Base-by-base conservation (phyloP, 2,888 invertebrate genomes). In the Campaea margaritaria region DNA sequence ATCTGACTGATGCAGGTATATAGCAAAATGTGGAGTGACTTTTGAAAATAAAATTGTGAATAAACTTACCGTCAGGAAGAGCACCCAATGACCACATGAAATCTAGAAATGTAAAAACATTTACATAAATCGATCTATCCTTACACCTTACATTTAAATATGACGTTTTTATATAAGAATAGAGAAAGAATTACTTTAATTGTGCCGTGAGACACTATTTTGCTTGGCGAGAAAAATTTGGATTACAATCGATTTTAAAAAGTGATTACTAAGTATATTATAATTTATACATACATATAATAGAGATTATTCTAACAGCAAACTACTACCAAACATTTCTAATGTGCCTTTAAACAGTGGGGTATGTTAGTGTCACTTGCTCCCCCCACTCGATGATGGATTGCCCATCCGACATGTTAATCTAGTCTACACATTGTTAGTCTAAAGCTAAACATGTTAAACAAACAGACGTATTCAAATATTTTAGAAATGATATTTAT, bases 61-160 rank as follows among this genome's bases (percentile, higher is more conserved):
- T 76, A 61, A 85, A 96, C 97, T 97, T 95, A 98, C 98, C 97
- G 95, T 98, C 98, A 94, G 97, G 97, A 95, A 98, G 96, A 94
- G 97, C 97, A 95, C 97, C 98, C 96, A 98, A 96, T 94, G 97
- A 97, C 98, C 98, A 98, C 97, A 98, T 97, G 96, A 98, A 97
- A 97, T 98, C 98, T 98, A 96, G 94, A 96, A 94, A 94, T 93
- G 93, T 92, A 93, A 93, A 93, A 93, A 92, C 87, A 93, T 91
- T 91, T 91, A 90, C 91, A 91, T 92, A 91, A 92, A 87, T 91
- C 87, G 91, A 91, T 82, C 91, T 85, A 90, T 86, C 83, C 86
- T 91, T 89, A 90, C 79, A 88, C 82, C 80, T 87, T 87, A 89
- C 74, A 83, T 77, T 83, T 82, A 85, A 70, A 82, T 54, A 82